Evolutionary conservation across 2,888 invertebrate species (phyloP), one percentile per base, ranked within the genome.

Genomic region (Baccha elongata): DNA sequence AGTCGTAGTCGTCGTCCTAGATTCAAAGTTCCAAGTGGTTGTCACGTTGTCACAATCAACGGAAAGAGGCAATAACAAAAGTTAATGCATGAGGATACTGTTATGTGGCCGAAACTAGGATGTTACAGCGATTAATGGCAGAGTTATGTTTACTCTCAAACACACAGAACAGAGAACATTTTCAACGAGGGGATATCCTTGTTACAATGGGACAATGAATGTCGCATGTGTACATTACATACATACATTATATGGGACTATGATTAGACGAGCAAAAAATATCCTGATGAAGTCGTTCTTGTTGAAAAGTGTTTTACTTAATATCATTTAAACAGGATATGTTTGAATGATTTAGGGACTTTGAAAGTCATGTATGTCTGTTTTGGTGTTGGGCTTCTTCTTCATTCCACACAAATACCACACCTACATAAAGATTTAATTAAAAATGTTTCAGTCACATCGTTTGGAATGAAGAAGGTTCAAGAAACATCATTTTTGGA

Each of bases 31-130:
- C 40, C 72, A 65, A 83, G 83, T 73, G 72, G 72, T 75, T 67
- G 81, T 79, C 78, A 72, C 79, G 68, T 73, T 80, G 79, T 78
- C 83, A 73, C 73, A 83, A 78, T 78, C 72, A 78, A 72, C 67
- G 64, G 55, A 78, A 60, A 73, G 72, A 67, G 78, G 60, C 78
- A 83, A 78, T 78, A 78, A 78, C 78, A 83, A 83, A 78, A 83
- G 76, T 78, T 83, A 73, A 83, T 76, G 62, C 78, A 65, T 29
- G 55, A 17, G 35, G 29, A 78, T 50, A 32, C 55, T 37, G 60
- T 60, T 29, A 40, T 68, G 72, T 42, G 67, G 67, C 71, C 67
- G 46, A 55, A 72, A 72, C 68, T 72, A 44, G 72, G 76, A 83
- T 83, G 78, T 78, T 53, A 72, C 81, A 65, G 53, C 81, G 81